Percentiles rank a stretch among this genome's conserved stretches.
Conservation (phyloP, 2,888 invertebrate genomes). For the Agrotis exclamationis region DNA sequence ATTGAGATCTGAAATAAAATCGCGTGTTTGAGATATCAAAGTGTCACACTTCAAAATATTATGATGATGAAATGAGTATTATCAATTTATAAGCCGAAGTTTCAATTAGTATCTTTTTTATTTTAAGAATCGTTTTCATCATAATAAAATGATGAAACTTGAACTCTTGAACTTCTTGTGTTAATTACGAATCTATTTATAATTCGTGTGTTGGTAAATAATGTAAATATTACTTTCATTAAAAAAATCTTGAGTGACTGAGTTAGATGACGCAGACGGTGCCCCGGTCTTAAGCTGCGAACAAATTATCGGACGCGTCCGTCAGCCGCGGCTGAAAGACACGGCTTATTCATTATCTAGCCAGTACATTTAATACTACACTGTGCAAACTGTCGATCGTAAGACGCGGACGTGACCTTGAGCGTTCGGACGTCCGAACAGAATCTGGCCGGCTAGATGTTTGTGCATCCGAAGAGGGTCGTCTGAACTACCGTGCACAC, state of each 20-base stretch:
- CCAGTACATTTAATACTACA: no score
- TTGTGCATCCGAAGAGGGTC: no score
- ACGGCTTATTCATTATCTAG: no score
- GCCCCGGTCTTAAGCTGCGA: no score
- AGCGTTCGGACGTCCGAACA: no score
- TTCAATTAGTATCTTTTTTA: slow-evolving; percentile 1
- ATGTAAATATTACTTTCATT: not conserved
- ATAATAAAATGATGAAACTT: slow-evolving; percentile 1
- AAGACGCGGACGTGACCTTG: no score
- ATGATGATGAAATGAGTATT: slow-evolving; percentile 27
- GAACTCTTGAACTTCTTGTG: slow-evolving; percentile 5
- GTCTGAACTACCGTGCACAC: no score
- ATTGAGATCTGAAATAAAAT: not conserved
- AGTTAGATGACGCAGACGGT: no score
- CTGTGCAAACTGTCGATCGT: no score
- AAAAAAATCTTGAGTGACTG: not conserved
- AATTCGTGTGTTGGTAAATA: slow-evolving; percentile 13
- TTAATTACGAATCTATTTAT: not conserved
- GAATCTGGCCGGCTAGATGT: no score
- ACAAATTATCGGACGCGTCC: no score
- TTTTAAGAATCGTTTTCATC: slow-evolving; percentile 7
- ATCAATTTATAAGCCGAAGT: slow-evolving; percentile 9
- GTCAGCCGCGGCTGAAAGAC: no score
- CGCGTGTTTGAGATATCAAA: not conserved
- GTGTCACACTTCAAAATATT: slow-evolving; percentile 2